Conservation (phyloP, 1,140 invertebrate species). For the Diploscapter pachys region DNA sequence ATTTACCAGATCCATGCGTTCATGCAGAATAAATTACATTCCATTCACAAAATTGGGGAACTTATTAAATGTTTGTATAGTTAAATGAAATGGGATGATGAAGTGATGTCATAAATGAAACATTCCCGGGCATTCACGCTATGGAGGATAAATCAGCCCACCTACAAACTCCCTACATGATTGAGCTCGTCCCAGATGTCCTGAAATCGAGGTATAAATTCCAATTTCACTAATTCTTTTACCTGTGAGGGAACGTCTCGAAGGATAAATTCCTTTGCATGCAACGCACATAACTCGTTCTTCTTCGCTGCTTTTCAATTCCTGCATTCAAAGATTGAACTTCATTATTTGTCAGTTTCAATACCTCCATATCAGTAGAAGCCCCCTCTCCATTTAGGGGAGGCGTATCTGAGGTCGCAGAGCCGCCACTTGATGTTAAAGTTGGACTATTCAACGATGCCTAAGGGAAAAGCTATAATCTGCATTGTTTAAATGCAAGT, state of each 20-base stretch:
- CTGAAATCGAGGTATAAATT: too few species aligned
- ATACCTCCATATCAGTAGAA: slow-evolving; percentile 21
- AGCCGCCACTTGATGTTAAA: slow-evolving; percentile 5
- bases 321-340: slow-evolving; percentile 4
- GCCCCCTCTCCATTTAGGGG: slow-evolving; percentile 10
- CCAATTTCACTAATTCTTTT: too few species aligned
- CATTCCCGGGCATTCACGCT: background rate
- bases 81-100: slow-evolving; percentile 3
- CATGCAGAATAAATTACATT: too few species aligned
- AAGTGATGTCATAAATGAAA: slow-evolving; percentile 3
- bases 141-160: background rate
- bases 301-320: slow-evolving; percentile 3
- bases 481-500: too few species aligned
- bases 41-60: too few species aligned
- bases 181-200: slow-evolving; percentile 48
- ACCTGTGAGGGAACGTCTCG: slow-evolving; percentile 42
- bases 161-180: slow-evolving; percentile 45
- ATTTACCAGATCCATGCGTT: too few species aligned
- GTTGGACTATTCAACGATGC: slow-evolving; percentile 15
- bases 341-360: background rate
- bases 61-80: background rate
- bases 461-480: background rate
- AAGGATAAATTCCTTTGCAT: slow-evolving; percentile 47
- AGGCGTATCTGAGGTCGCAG: slow-evolving; percentile 14
- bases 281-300: slow-evolving; percentile 43